These are phyloP conservation scores for Xylocopa sonorina DNA, from an alignment of 1,140 invertebrate species.

Conservation along the genomic window DNA sequence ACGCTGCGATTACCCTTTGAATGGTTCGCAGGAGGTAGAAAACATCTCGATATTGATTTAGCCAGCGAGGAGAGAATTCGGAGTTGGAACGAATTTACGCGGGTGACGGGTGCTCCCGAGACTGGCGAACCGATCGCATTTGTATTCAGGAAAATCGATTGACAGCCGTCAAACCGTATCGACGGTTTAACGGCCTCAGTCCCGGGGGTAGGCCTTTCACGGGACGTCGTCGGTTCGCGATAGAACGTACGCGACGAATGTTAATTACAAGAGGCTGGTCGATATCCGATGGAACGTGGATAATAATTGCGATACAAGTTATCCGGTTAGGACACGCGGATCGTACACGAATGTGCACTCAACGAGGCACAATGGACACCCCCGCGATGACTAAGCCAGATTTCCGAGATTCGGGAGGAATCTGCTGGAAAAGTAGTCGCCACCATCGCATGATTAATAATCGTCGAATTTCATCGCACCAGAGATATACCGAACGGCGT, in stretches of 20 bases:
- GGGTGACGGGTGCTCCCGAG: background rate
- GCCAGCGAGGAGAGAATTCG: background rate
- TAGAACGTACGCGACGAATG: background rate
- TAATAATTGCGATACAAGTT: too few species aligned
- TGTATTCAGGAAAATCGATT: conserved; percentile 30
- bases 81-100: background rate
- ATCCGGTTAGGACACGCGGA: background rate
- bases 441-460: too few species aligned
- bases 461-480: too few species aligned
- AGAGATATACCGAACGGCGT: too few species aligned
- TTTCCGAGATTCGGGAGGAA: conserved; percentile 45
- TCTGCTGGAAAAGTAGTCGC: too few species aligned
- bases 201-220: conserved; percentile 14
- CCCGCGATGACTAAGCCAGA: conserved; percentile 60
- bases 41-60: conserved; percentile 43
- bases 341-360: conserved; percentile 66
- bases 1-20: too few species aligned
- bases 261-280: conserved; percentile 15
- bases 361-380: conserved; percentile 41
- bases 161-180: conserved; percentile 27
- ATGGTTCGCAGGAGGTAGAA: conserved; percentile 7
- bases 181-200: background rate
- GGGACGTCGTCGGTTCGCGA: conserved; percentile 7
- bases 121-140: background rate
- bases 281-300: background rate